Percentiles rank a stretch among this genome's conserved stretches.
Evolutionary conservation across 37 sponge, comb jelly and placozoan genomes (phyloP).

Genomic region (Ephydatia muelleri): DNA sequence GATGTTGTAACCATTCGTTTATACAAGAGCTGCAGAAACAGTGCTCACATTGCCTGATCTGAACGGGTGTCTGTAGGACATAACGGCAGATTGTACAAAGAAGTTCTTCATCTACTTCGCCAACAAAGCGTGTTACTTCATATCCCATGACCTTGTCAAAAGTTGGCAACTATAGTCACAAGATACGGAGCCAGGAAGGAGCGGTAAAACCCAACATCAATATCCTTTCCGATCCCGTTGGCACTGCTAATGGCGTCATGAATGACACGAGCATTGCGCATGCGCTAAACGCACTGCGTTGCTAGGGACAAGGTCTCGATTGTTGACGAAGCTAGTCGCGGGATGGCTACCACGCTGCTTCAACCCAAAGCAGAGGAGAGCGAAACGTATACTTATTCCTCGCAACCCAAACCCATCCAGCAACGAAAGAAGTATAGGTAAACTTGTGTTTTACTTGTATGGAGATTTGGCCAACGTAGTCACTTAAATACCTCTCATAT

Average conservation of each 20-base stretch:
- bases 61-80: constrained; percentile 85
- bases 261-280: not conserved
- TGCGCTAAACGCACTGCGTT: constrained; percentile 30
- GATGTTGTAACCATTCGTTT: constrained; percentile 88
- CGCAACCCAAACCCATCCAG: constrained; percentile 85
- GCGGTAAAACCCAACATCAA: too few relatives aligned
- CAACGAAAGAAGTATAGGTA: constrained; percentile 76
- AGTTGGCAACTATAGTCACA: too few relatives aligned
- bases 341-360: constrained; percentile 39
- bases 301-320: not conserved
- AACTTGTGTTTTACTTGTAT: too few relatives aligned
- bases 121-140: constrained; percentile 81
- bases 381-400: constrained; percentile 93
- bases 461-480: too few relatives aligned
- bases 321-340: too few relatives aligned
- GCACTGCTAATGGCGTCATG: too few relatives aligned
- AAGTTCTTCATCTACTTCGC: constrained; percentile 91
- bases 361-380: constrained; percentile 44
- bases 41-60: constrained; percentile 91
- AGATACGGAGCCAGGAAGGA: too few relatives aligned
- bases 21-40: constrained; percentile 92
- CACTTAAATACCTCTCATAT: not conserved
- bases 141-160: constrained; percentile 74
- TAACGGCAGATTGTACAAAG: constrained; percentile 90
- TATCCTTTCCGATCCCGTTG: too few relatives aligned